A percentile compares a stretch with the other conserved stretches of the same genome.
Conservation (phyloP, 2,888 invertebrate species). For the Rhagonycha fulva region DNA sequence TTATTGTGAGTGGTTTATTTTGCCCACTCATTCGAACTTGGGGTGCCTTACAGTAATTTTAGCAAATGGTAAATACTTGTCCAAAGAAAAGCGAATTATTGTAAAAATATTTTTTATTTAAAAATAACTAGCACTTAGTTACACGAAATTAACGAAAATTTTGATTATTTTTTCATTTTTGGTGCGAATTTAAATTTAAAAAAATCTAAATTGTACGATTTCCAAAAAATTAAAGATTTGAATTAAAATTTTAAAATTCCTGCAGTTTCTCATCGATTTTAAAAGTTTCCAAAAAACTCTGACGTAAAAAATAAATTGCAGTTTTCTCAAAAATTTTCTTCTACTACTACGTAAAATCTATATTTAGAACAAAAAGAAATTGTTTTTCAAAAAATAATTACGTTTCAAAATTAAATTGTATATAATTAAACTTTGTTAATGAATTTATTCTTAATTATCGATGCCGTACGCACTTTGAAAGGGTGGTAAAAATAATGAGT, state of each 20-base stretch:
- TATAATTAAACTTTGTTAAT: neutral
- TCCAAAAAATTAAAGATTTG: no score
- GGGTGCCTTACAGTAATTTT: neutral
- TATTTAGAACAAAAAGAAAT: neutral
- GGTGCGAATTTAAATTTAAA: no score
- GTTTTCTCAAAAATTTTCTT: no score
- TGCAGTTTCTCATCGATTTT: no score
- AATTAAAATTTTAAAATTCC: no score
- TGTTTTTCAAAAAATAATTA: neutral
- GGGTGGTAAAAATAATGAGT: slow-evolving; percentile 22
- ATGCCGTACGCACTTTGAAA: neutral
- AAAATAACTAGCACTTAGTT: no score
- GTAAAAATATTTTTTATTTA: neutral
- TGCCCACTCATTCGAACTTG: neutral
- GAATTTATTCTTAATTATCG: neutral
- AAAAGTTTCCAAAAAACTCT: no score
- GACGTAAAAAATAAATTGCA: no score
- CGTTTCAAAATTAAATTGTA: neutral
- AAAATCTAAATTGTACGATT: no score
- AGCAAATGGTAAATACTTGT: slow-evolving; percentile 1
- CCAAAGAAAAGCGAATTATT: neutral
- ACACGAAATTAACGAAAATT: no score
- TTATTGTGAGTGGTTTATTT: neutral
- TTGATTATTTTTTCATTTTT: no score
- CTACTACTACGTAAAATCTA: no score